Evolutionary conservation across 1,140 invertebrate species (phyloP).

Genomic region (Aphelenchoides avenae): DNA sequence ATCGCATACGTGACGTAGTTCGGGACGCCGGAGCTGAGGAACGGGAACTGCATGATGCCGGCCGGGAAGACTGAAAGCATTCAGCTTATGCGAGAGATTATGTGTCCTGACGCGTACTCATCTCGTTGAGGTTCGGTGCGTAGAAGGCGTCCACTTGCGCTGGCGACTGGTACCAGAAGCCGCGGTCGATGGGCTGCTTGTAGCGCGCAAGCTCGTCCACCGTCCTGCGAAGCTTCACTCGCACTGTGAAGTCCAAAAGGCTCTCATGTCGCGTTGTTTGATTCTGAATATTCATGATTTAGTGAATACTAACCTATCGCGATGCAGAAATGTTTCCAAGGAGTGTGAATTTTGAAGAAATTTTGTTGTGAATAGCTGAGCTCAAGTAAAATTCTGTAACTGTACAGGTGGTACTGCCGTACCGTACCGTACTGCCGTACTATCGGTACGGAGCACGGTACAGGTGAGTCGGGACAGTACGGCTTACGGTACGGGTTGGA

Average conservation of each 20-base stretch:
- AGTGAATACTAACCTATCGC: constrained; percentile 2
- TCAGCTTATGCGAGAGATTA: constrained; percentile 3
- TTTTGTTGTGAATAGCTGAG: neutral
- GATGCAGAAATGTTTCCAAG: too few relatives aligned
- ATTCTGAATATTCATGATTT: constrained; percentile 22
- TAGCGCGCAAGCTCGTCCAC: constrained; percentile 28
- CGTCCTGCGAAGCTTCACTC: constrained; percentile 34
- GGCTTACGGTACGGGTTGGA: too few relatives aligned
- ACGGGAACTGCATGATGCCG: constrained; percentile 54
- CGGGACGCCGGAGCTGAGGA: constrained; percentile 42
- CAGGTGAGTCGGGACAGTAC: too few relatives aligned
- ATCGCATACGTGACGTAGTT: constrained; percentile 49
- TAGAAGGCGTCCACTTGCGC: constrained; percentile 55
- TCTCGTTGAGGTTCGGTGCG: constrained; percentile 51
- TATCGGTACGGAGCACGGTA: too few relatives aligned
- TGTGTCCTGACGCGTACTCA: constrained; percentile 34
- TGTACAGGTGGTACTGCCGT: too few relatives aligned
- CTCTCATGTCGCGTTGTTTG: constrained; percentile 9
- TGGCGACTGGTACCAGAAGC: constrained; percentile 49
- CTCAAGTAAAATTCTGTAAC: neutral
- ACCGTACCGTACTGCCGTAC: neutral
- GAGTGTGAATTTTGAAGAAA: too few relatives aligned
- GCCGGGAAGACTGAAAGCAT: constrained; percentile 51
- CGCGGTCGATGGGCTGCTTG: constrained; percentile 34
- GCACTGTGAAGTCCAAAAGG: constrained; percentile 40